These are phyloP conservation scores for Cepphus grylle DNA, from an alignment of 2,113 vertebrate species.

Conservation along the genomic window DNA sequence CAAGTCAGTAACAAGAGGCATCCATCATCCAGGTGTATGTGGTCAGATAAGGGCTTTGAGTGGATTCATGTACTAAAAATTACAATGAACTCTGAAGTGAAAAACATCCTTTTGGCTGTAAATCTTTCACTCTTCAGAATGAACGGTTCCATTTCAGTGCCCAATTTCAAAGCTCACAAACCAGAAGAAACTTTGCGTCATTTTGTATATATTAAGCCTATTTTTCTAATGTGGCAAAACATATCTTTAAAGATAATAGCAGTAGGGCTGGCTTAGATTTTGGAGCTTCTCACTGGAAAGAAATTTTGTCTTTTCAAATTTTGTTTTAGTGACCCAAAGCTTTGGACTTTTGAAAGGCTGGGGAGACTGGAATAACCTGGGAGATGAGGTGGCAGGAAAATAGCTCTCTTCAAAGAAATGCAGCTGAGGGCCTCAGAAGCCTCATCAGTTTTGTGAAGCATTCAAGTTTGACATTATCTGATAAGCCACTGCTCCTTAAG, in stretches of 20 bases:
- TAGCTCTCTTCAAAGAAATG: background rate
- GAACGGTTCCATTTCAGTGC: background rate
- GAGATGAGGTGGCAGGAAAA: background rate
- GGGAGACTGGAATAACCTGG: background rate
- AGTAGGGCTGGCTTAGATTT: background rate
- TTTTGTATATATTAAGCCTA: background rate
- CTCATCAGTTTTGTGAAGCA: background rate
- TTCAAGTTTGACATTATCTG: background rate
- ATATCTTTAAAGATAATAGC: background rate
- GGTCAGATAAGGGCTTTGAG: background rate
- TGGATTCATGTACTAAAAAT: background rate
- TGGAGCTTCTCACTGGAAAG: background rate
- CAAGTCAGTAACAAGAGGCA: background rate
- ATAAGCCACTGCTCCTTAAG: background rate
- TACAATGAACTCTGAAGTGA: background rate
- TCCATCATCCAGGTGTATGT: background rate
- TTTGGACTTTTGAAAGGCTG: background rate
- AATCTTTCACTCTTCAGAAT: background rate
- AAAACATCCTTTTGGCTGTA: background rate
- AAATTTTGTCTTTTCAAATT: background rate
- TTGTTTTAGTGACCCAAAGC: background rate
- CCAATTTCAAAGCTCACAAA: background rate
- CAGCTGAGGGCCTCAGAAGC: background rate
- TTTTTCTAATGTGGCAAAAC: background rate
- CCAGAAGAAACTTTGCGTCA: background rate